Percentiles rank a stretch among this genome's conserved stretches.
These are phyloP conservation scores for Papilio glaucus DNA, from an alignment of 1,140 invertebrate genomes.

Conservation along the genomic window DNA sequence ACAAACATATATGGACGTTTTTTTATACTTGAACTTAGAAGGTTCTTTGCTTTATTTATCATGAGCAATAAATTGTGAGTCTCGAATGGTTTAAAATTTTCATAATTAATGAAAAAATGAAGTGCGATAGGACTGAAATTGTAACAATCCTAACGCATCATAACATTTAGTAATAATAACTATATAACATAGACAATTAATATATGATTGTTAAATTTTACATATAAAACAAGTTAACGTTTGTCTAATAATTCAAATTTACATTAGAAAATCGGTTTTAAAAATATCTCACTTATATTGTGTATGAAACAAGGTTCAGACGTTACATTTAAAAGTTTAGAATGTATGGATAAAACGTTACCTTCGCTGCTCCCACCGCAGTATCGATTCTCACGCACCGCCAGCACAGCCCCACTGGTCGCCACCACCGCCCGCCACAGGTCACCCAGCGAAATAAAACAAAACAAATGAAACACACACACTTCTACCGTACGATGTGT, in stretches of 20 bases:
- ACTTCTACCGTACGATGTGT: constrained; percentile 65
- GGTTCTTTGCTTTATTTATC: no score
- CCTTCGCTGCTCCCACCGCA: constrained; percentile 77
- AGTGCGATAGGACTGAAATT: no score
- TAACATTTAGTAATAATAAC: no score
- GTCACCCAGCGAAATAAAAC: constrained; percentile 63
- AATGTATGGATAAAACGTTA: constrained; percentile 60
- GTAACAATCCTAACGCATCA: no score
- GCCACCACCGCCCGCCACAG: constrained; percentile 53
- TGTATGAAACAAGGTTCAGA: constrained; percentile 37
- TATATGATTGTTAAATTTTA: no score
- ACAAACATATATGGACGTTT: no score
- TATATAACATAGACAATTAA: no score
- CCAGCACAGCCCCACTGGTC: constrained; percentile 67
- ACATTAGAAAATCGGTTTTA: not conserved
- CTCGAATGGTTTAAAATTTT: no score
- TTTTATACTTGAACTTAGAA: no score
- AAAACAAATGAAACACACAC: constrained; percentile 73
- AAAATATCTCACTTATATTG: not conserved
- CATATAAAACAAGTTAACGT: no score
- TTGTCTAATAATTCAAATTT: not conserved
- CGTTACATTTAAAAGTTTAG: constrained; percentile 47
- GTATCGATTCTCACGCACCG: constrained; percentile 76
- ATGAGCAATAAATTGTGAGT: no score
- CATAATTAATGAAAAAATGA: no score